phyloP scores from a whole-genome alignment of 2,113 vertebrate species.

The Embiotoca jacksoni region DNA sequence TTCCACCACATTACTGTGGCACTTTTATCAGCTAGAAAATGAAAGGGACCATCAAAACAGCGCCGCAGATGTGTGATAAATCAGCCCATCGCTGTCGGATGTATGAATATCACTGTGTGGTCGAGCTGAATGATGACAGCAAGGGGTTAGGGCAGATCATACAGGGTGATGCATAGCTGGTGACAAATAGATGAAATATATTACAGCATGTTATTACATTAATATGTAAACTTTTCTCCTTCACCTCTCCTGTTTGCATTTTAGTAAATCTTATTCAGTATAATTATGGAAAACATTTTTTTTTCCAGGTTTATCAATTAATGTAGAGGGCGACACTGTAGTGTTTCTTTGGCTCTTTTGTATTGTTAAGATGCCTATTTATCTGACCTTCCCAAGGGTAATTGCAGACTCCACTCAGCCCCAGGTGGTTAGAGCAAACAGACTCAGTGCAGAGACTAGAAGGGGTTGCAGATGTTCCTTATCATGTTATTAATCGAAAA shows the following conservation, averaged over 20 bases:
- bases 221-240: slow-evolving; percentile 36
- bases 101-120: slow-evolving; percentile 49
- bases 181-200: slow-evolving; percentile 43
- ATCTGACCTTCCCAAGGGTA: too few species aligned
- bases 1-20: slow-evolving; percentile 67
- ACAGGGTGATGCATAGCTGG: slow-evolving; percentile 42
- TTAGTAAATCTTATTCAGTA: not conserved
- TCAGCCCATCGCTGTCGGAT: slow-evolving; percentile 33
- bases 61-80: slow-evolving; percentile 61
- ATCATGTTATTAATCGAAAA: slow-evolving; percentile 9
- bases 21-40: slow-evolving; percentile 73
- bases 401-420: too few species aligned
- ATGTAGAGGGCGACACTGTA: not conserved
- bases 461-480: too few species aligned
- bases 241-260: slow-evolving; percentile 24
- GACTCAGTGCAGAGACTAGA: too few species aligned
- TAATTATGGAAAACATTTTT: not conserved
- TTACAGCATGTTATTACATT: not conserved
- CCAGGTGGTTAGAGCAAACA: too few species aligned
- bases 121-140: slow-evolving; percentile 63
- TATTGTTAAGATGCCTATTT: too few species aligned
- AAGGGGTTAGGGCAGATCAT: slow-evolving; percentile 50
- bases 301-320: not conserved
- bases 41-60: slow-evolving; percentile 57
- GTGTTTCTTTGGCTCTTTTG: not conserved